These are phyloP conservation scores for Pseudomyrmex flavicornis DNA, from an alignment of 1,140 invertebrate genomes.

Conservation along the genomic window DNA sequence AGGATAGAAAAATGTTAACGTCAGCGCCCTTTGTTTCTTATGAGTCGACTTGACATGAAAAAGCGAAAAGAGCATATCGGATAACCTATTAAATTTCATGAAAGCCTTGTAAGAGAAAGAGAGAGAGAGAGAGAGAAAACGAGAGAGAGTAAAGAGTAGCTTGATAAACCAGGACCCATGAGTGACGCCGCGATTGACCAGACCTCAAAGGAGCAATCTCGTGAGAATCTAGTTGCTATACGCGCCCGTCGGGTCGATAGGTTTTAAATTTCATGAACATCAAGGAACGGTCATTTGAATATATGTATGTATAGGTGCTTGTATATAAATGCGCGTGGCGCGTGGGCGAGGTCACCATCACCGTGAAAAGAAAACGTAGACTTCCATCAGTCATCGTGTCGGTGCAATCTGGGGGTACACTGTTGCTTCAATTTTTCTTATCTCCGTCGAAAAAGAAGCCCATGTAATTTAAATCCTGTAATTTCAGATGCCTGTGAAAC, in stretches of 20 bases:
- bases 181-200: constrained; percentile 66
- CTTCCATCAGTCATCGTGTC: constrained; percentile 40
- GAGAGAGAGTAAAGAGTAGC: constrained; percentile 36
- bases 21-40: constrained; percentile 33
- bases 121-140: too few species aligned
- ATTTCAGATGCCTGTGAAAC: background rate
- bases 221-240: constrained; percentile 44
- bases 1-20: constrained; percentile 24
- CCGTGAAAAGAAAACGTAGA: constrained; percentile 51
- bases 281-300: constrained; percentile 62
- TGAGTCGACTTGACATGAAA: constrained; percentile 51
- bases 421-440: constrained; percentile 6
- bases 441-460: background rate
- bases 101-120: constrained; percentile 38
- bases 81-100: constrained; percentile 69
- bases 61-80: constrained; percentile 44
- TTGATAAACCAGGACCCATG: constrained; percentile 62
- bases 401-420: constrained; percentile 6
- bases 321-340: background rate
- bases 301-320: constrained; percentile 30
- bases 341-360: too few species aligned
- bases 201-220: constrained; percentile 69
- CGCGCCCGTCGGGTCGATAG: constrained; percentile 28
- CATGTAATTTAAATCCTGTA: constrained; percentile 13
- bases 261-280: constrained; percentile 66